phyloP scores from a whole-genome alignment of 2,888 invertebrate species.

The Lithosia quadra region DNA sequence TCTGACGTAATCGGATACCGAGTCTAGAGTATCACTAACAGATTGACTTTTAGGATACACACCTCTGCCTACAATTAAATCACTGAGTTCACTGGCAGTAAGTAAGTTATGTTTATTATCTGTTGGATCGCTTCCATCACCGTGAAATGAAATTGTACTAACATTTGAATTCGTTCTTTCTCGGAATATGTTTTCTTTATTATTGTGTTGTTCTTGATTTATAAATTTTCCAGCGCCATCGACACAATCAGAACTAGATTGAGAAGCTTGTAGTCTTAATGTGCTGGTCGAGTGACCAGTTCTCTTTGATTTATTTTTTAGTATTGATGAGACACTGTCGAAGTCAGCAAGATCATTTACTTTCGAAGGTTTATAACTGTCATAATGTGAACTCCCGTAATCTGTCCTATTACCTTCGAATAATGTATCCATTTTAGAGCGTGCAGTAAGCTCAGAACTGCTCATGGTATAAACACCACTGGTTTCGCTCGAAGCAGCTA shows the following conservation, averaged over 20 bases:
- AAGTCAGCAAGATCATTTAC: conserved; percentile 84
- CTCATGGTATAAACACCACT: conserved; percentile 95
- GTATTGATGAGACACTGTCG: conserved; percentile 82
- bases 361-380: conserved; percentile 85
- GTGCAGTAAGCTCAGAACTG: conserved; percentile 88
- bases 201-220: conserved; percentile 78
- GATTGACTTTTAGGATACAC: conserved; percentile 91
- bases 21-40: conserved; percentile 94
- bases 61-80: conserved; percentile 93
- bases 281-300: conserved; percentile 64
- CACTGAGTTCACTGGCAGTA: conserved; percentile 94
- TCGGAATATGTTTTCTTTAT: conserved; percentile 85
- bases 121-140: conserved; percentile 96
- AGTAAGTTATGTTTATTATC: conserved; percentile 91
- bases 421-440: conserved; percentile 87
- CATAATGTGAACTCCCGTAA: conserved; percentile 85
- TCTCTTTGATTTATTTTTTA: conserved; percentile 84
- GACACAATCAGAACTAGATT: conserved; percentile 82
- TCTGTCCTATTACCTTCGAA: conserved; percentile 80
- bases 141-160: conserved; percentile 93
- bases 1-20: conserved; percentile 96
- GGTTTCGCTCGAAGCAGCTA: conserved; percentile 92
- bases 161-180: conserved; percentile 92
- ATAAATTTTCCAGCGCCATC: conserved; percentile 75
- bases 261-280: conserved; percentile 63